Percentiles rank a stretch among this genome's conserved stretches.
Conservation (phyloP, 2,797 vertebrate genomes). For the Pangasius krempfi region DNA sequence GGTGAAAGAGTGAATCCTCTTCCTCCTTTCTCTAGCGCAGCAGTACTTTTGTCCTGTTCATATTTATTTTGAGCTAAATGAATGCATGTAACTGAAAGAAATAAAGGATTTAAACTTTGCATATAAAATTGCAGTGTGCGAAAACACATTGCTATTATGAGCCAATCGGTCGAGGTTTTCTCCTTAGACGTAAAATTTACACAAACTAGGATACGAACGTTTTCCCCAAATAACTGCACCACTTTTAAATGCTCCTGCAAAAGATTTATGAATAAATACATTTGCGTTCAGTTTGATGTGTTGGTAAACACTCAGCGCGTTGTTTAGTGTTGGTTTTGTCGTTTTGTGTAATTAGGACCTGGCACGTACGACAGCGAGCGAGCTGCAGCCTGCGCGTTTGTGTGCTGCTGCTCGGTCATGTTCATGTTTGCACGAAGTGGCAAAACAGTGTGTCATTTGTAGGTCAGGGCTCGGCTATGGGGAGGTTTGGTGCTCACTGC, state of each 20-base stretch:
- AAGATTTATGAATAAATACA: background rate
- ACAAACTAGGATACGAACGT: background rate
- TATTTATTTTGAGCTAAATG: background rate
- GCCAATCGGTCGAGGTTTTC: background rate
- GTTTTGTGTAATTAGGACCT: constrained; percentile 5
- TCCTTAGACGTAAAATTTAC: background rate
- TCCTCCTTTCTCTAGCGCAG: background rate
- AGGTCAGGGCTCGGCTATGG: constrained; percentile 42
- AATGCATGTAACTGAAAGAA: background rate
- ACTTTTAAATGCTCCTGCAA: background rate
- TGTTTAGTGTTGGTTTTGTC: constrained; percentile 8
- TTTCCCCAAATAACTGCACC: background rate
- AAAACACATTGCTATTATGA: background rate
- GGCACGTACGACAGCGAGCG: constrained; percentile 28
- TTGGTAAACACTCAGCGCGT: background rate
- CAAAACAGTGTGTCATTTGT: constrained; percentile 41
- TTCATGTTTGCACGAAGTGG: constrained; percentile 50
- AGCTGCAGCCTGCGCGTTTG: constrained; percentile 59
- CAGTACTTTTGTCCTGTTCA: background rate
- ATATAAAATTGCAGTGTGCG: background rate
- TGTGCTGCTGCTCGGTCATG: constrained; percentile 40
- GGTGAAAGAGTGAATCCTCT: background rate
- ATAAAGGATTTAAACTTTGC: background rate
- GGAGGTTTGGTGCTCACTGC: constrained; percentile 32
- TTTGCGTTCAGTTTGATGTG: background rate